These are phyloP conservation scores for Sigmodon hispidus DNA, from an alignment of 2,113 vertebrate species.

Conservation along the genomic window DNA sequence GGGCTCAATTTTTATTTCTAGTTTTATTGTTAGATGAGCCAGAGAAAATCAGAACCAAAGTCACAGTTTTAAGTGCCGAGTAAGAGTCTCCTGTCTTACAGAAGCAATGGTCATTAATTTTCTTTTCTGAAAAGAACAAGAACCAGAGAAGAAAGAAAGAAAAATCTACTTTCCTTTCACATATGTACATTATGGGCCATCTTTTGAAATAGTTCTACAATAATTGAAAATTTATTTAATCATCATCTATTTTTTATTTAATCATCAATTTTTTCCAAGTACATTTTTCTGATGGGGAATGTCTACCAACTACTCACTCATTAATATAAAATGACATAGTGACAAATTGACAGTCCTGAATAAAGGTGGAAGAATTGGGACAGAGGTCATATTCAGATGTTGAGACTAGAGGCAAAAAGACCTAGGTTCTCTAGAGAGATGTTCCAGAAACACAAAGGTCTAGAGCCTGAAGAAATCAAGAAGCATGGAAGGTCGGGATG, in stretches of 20 bases:
- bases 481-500: background rate
- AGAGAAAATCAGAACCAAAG: background rate
- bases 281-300: background rate
- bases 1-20: background rate
- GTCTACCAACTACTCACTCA: background rate
- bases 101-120: background rate
- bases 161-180: background rate
- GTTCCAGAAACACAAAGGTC: background rate
- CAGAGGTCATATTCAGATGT: background rate
- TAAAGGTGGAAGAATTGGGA: background rate
- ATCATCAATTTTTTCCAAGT: background rate
- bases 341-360: background rate
- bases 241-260: background rate
- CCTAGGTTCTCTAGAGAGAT: background rate
- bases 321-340: background rate
- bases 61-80: background rate
- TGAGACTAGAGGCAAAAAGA: background rate
- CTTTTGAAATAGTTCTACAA: slow-evolving; percentile 46
- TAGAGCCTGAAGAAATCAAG: background rate
- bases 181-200: background rate
- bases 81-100: background rate
- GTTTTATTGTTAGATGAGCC: slow-evolving; percentile 1
- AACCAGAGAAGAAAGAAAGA: background rate
- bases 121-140: slow-evolving; percentile 27
- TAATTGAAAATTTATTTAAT: slow-evolving; percentile 1